Evolutionary conservation across 2,797 vertebrate genomes (phyloP), one percentile per base, ranked within the genome.

Genomic region (Melanotaenia parkinsoni): DNA sequence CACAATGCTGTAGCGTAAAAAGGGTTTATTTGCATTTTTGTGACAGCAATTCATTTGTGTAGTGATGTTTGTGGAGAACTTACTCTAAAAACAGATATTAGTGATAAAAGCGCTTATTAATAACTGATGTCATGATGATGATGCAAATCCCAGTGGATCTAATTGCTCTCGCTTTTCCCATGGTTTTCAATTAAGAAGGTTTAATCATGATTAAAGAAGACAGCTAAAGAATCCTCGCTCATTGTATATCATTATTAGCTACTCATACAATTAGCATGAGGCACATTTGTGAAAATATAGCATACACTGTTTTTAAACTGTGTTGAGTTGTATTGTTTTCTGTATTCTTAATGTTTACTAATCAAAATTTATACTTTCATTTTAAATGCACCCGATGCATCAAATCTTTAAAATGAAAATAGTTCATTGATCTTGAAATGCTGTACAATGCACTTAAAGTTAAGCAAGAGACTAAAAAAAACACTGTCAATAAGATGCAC

Each of bases 401-500:
- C 20, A 47, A 54, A 60, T 54, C 60, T 65, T n/a, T 60, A 66
- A 73, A 59, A 77, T 64, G 61, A 28, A 58, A 73, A 70, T 67
- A 30, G 74, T 57, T 33, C 68, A 73, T 62, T 83, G 61, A 54
- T 38, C 33, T 58, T 40, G 18, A 30, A 76, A 50, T 47, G 72
- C 47, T 56, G 65, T 56, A 72, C 12, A 35, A 66, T 70, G 62
- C 60, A 66, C 67, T 83, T 85, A 72, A 67, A 78, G 68, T 79
- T 67, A 68, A 54, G 38, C 65, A 64, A 65, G 67, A 59, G 58
- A 58, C 47, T 59, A 76, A 74, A 64, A 64, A 81, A 88, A 12
- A 79, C 68, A 76, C 37, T 53, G 50, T 80, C 35, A 81, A 53
- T 74, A 66, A 85, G 82, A 91, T 80, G 77, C 81, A 76, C 64